Percentiles rank a stretch among this genome's conserved stretches.
These are phyloP conservation scores for Stegostoma tigrinum DNA, from an alignment of 2,113 vertebrate species.

Conservation along the genomic window DNA sequence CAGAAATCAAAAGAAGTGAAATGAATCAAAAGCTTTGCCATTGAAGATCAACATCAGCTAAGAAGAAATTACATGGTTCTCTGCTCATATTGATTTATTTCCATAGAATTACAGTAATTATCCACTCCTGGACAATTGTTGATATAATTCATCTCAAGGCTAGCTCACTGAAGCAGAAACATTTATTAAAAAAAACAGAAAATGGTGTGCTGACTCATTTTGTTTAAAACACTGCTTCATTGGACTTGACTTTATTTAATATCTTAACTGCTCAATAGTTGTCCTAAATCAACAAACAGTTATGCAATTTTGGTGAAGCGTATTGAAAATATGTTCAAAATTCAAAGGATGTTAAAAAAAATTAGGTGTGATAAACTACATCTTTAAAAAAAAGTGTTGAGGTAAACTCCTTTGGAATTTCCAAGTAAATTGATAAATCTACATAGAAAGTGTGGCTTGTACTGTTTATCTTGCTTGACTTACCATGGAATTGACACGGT, in stretches of 20 bases:
- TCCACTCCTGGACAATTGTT: slow-evolving; percentile 12
- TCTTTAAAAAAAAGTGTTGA: neutral
- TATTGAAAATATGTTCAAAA: neutral
- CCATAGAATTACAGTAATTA: neutral
- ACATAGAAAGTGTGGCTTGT: neutral
- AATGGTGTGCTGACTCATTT: neutral
- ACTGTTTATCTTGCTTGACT: neutral
- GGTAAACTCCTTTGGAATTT: neutral
- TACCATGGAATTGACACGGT: neutral
- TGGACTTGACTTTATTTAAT: neutral
- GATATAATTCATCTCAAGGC: neutral
- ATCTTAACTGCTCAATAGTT: neutral
- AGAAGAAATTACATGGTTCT: neutral
- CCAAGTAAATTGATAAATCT: neutral
- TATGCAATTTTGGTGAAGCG: neutral
- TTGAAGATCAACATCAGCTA: neutral
- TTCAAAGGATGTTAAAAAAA: neutral
- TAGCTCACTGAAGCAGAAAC: neutral
- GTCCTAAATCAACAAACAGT: neutral
- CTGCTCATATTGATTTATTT: neutral
- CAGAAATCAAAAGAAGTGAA: neutral
- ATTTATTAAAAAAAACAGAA: slow-evolving; percentile 23
- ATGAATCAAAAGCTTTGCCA: neutral
- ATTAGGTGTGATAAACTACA: neutral
- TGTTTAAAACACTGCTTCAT: neutral